phyloP scores from a whole-genome alignment of 30 jellyfish, hydroid and myxozoan genomes.

The Turritopsis dohrnii region DNA sequence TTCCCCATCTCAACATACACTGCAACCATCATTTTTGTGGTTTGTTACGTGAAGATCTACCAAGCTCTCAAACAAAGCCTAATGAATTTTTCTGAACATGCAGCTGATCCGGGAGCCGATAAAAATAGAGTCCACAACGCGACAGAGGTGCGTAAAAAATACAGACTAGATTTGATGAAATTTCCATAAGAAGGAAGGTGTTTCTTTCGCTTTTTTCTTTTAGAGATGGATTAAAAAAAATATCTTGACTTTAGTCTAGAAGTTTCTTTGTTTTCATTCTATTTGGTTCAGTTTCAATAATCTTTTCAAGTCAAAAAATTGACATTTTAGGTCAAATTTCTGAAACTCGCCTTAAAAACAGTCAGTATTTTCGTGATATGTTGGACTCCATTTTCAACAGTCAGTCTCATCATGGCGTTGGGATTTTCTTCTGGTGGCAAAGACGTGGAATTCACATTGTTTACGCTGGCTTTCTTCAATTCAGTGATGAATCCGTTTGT shows the following conservation, averaged over 20 bases:
- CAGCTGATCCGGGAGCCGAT: neutral
- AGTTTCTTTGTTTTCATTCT: no score
- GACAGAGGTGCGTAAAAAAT: neutral
- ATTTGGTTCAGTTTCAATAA: no score
- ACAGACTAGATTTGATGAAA: no score
- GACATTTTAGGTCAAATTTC: neutral
- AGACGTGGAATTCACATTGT: conserved; percentile 1
- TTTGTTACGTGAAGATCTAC: neutral
- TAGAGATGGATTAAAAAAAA: no score
- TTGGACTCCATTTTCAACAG: conserved; percentile 18
- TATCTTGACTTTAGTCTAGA: no score
- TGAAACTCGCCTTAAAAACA: conserved; percentile 1
- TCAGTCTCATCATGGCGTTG: conserved; percentile 15
- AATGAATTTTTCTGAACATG: neutral
- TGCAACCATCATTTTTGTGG: conserved; percentile 10
- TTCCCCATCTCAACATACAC: conserved; percentile 21
- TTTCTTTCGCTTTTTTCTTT: no score
- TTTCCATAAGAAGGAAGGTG: no score
- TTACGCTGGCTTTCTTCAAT: conserved; percentile 23
- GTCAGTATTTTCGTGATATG: conserved; percentile 15
- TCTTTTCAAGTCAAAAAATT: neutral
- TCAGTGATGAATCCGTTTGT: conserved; percentile 20
- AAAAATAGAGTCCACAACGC: neutral
- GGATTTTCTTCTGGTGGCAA: conserved; percentile 1
- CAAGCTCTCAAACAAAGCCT: neutral